These are phyloP conservation scores for Uropsilus gracilis DNA, from an alignment of 2,113 vertebrate species.

Conservation along the genomic window DNA sequence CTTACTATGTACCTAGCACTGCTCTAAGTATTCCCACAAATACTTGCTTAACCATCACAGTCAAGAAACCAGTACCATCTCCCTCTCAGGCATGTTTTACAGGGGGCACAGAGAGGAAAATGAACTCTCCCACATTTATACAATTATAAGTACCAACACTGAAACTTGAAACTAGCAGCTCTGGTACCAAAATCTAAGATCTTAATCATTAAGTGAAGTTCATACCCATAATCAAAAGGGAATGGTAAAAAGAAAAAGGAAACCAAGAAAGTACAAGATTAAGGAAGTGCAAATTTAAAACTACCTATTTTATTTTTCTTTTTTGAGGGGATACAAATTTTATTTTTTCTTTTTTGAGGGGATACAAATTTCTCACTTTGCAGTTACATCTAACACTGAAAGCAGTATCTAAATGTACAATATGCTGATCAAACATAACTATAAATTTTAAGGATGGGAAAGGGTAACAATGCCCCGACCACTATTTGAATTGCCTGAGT, in stretches of 20 bases:
- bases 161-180: not conserved
- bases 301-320: not conserved
- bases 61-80: not conserved
- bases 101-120: not conserved
- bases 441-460: not conserved
- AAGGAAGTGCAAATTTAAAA: not conserved
- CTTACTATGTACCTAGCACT: not conserved
- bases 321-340: not conserved
- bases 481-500: not conserved
- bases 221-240: not conserved
- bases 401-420: not conserved
- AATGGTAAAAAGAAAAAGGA: not conserved
- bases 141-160: not conserved
- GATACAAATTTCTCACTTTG: not conserved
- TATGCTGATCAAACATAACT: not conserved
- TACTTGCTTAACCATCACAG: not conserved
- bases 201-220: not conserved
- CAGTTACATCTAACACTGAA: not conserved
- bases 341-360: not conserved
- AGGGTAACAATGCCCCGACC: not conserved
- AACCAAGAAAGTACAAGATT: not conserved
- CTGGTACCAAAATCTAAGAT: not conserved
- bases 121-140: not conserved
- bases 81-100: not conserved
- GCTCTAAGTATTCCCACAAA: not conserved